phyloP scores from a whole-genome alignment of 1,140 invertebrate genomes.

The Trichonephila clavipes region DNA sequence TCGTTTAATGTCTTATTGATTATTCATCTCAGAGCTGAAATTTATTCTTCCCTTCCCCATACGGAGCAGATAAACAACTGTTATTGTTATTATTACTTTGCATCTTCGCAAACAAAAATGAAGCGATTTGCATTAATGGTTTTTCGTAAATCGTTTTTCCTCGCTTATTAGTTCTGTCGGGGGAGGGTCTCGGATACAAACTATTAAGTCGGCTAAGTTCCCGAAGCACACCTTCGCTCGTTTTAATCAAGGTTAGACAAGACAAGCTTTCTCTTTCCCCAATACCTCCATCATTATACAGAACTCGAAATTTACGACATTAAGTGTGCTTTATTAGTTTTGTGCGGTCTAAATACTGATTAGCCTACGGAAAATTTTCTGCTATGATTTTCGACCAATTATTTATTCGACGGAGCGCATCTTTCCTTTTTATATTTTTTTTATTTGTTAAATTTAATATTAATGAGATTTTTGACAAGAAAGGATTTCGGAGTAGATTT shows the following conservation, averaged over 20 bases:
- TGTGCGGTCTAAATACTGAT: conserved; percentile 69
- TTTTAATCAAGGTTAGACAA: conserved; percentile 76
- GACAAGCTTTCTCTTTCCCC: conserved; percentile 5
- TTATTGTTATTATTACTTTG: conserved; percentile 77
- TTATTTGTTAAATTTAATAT: conserved; percentile 57
- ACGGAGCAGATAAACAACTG: conserved; percentile 75
- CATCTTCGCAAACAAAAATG: conserved; percentile 76
- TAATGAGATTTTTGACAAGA: conserved; percentile 62
- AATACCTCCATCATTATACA: conserved; percentile 58
- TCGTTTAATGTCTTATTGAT: conserved; percentile 77
- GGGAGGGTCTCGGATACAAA: conserved; percentile 71
- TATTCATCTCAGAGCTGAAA: conserved; percentile 74
- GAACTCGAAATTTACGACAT: conserved; percentile 62
- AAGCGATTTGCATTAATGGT: conserved; percentile 76
- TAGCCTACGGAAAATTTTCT: conserved; percentile 53
- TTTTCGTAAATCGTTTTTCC: conserved; percentile 76
- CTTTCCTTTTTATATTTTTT: neutral
- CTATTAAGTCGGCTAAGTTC: conserved; percentile 66
- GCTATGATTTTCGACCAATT: conserved; percentile 57
- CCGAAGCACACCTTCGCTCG: conserved; percentile 65
- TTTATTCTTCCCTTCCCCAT: conserved; percentile 65
- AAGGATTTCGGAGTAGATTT: conserved; percentile 6
- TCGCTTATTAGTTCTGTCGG: conserved; percentile 72
- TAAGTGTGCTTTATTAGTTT: conserved; percentile 69
- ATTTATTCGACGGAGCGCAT: conserved; percentile 43